These are phyloP conservation scores for Pristionchus fissidentatus DNA, from an alignment of 2,888 invertebrate genomes.

Conservation along the genomic window DNA sequence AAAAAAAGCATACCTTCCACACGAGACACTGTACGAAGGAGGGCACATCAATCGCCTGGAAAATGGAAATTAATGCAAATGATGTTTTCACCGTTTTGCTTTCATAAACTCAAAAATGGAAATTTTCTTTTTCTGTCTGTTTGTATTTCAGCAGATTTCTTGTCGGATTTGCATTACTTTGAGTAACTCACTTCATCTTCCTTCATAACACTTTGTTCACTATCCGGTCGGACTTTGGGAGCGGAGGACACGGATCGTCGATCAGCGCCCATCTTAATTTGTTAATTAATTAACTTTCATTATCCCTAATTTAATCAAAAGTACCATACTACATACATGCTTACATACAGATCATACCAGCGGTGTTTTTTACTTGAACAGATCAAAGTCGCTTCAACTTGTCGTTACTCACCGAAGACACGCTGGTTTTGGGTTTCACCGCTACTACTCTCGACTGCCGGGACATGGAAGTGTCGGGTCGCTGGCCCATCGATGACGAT, in stretches of 20 bases:
- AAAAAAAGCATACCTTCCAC: too few species aligned
- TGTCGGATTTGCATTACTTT: too few species aligned
- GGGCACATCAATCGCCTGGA: background rate
- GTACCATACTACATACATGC: background rate
- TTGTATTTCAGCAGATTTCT: too few species aligned
- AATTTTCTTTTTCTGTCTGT: too few species aligned
- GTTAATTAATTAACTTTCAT: background rate
- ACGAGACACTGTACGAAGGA: slow-evolving; percentile 2
- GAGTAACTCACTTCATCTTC: background rate
- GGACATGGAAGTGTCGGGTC: slow-evolving; percentile 31
- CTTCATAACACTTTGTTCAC: background rate
- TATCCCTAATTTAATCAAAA: too few species aligned
- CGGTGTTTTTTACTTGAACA: background rate
- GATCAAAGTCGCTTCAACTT: background rate
- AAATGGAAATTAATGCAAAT: background rate
- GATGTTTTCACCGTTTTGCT: background rate
- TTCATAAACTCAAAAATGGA: too few species aligned
- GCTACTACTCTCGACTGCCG: slow-evolving; percentile 28
- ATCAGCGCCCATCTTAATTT: background rate
- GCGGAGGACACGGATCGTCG: slow-evolving; percentile 31
- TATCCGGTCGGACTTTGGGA: background rate
- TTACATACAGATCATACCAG: background rate
- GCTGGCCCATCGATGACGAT: slow-evolving; percentile 6
- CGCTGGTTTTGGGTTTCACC: slow-evolving; percentile 20
- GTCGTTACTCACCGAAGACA: slow-evolving; percentile 5